Evolutionary conservation across 2,888 invertebrate species (phyloP).

Genomic region (Lamellibrachia satsuma): DNA sequence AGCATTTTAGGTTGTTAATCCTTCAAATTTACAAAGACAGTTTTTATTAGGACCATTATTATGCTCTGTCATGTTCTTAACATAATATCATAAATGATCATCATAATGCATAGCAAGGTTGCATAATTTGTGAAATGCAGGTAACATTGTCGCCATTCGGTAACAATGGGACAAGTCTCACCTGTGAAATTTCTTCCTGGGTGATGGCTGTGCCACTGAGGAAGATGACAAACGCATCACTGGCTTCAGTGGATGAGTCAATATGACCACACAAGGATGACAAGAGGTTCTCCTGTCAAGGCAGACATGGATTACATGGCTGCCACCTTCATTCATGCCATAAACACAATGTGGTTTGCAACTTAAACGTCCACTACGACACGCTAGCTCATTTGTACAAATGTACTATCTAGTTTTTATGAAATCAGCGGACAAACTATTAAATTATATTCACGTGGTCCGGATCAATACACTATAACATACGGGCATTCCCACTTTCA

Average conservation of each 20-base stretch:
- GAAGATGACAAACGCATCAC: conserved; percentile 51
- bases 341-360: background rate
- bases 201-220: conserved; percentile 41
- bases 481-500: too few species aligned
- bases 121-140: background rate
- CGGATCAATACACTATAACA: too few species aligned
- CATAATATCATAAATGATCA: too few species aligned
- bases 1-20: too few species aligned
- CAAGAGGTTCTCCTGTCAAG: conserved; percentile 47
- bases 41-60: too few species aligned
- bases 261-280: conserved; percentile 46
- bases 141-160: background rate
- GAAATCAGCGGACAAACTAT: too few species aligned
- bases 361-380: too few species aligned
- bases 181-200: background rate
- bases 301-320: background rate
- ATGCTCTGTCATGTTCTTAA: too few species aligned
- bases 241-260: conserved; percentile 46
- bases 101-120: background rate
- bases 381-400: too few species aligned
- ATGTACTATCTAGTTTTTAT: too few species aligned
- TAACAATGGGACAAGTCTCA: background rate
- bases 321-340: background rate
- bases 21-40: too few species aligned
- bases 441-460: too few species aligned